These are phyloP conservation scores for Astyanax mexicanus DNA, from an alignment of 2,797 vertebrate species.

Conservation along the genomic window DNA sequence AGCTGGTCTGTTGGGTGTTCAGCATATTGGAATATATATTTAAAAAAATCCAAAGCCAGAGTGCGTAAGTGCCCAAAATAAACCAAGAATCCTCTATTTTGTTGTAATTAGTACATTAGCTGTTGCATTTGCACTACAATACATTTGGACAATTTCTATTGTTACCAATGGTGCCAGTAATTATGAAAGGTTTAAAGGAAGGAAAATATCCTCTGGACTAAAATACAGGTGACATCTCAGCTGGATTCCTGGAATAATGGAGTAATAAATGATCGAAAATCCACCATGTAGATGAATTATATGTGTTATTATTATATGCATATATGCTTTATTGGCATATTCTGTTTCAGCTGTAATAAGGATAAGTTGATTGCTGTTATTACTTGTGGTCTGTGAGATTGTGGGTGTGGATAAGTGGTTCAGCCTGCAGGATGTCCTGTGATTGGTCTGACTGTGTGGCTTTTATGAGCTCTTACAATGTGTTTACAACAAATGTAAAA, in stretches of 20 bases:
- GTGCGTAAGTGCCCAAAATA: too few species aligned
- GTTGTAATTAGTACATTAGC: too few species aligned
- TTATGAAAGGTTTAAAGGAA: not conserved
- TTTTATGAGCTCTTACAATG: too few species aligned
- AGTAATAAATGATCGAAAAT: constrained; percentile 15
- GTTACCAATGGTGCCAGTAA: not conserved
- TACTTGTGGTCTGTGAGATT: constrained; percentile 3
- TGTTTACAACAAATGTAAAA: too few species aligned
- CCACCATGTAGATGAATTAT: not conserved
- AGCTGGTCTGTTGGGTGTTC: too few species aligned
- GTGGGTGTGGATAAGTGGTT: constrained; percentile 3
- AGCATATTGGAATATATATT: too few species aligned
- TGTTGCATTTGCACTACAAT: not conserved
- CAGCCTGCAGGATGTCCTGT: not conserved
- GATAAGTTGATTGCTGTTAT: constrained; percentile 11
- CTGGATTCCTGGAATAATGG: not conserved
- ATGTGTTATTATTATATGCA: too few species aligned
- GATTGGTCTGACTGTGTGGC: not conserved
- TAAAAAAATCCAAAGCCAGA: too few species aligned
- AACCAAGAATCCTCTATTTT: too few species aligned
- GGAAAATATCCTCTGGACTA: not conserved
- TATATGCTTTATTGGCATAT: too few species aligned
- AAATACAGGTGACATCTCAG: not conserved
- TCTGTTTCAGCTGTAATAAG: constrained; percentile 25
- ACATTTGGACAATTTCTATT: not conserved